Base-by-base conservation (phyloP, 1,140 invertebrate species). In the Radopholus similis region DNA sequence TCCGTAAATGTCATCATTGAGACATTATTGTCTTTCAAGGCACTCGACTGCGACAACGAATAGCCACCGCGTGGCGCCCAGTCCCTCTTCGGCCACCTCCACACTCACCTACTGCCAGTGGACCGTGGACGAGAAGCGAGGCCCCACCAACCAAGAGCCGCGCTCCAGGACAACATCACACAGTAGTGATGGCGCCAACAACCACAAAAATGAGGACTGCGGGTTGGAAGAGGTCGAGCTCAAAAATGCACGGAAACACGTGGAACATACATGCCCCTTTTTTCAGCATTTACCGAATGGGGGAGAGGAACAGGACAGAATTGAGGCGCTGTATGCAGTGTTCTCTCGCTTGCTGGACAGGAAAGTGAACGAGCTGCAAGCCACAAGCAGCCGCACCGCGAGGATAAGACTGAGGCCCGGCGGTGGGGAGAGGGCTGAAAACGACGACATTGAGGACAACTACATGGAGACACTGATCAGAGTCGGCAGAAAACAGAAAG, bases 271-370 rank as follows among this genome's bases (percentile, higher is more conserved):
- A n/a, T n/a, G n/a, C n/a, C n/a, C n/a, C n/a, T n/a, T n/a, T n/a
- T n/a, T n/a, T n/a, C n/a, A n/a, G n/a, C n/a, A n/a, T n/a, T n/a
- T n/a, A n/a, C n/a, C n/a, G n/a, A n/a, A n/a, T n/a, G n/a, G n/a
- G n/a, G n/a, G n/a, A n/a, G n/a, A n/a, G n/a, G n/a, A n/a, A 18
- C 66, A 63, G 49, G 57, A 68, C 18, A 63, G 57, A 21, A 38
- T 44, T 18, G 75, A 74, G 37, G 37, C 42, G 8, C 30, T 74
- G n/a, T 74, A 73, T 47, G 42, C 4, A 53, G 70, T 74, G 49
- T 72, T 74, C 35, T 21, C 69, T 18, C 21, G 51, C 15, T 42
- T 74, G 37, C 34, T 74, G 23, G 70, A 72, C 32, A 40, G 57
- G 57, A 76, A 73, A 58, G 40, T 32, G n/a, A 42, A 1, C 35